Evolutionary conservation across 2,113 vertebrate genomes (phyloP).

Genomic region (Zonotrichia leucophrys): DNA sequence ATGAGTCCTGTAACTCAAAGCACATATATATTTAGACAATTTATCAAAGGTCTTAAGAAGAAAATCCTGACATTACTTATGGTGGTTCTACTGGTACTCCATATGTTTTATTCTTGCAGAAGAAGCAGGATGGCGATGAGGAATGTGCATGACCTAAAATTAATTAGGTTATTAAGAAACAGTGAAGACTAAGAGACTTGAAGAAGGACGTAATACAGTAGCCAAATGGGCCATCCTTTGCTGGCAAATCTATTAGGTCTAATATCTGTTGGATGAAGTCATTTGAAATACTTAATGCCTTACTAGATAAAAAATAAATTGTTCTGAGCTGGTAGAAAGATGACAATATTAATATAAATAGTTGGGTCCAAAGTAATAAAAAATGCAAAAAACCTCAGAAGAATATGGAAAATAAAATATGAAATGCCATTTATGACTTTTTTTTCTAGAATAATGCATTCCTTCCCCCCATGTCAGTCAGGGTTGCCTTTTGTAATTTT

Average conservation of each 20-base stretch:
- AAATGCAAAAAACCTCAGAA: neutral
- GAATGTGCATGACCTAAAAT: neutral
- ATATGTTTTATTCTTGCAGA: neutral
- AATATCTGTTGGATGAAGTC: neutral
- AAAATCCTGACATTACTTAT: conserved; percentile 35
- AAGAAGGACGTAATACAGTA: neutral
- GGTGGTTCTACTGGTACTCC: neutral
- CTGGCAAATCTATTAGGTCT: neutral
- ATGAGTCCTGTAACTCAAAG: conserved; percentile 51
- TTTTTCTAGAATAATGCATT: neutral
- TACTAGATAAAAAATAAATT: neutral
- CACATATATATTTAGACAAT: conserved; percentile 53
- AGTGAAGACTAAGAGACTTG: neutral
- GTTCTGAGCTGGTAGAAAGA: neutral
- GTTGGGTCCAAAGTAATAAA: neutral
- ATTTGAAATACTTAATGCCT: neutral
- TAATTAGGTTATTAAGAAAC: neutral
- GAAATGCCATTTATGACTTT: neutral
- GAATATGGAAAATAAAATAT: neutral
- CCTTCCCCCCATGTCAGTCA: neutral
- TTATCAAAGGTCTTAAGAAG: conserved; percentile 44
- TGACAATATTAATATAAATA: neutral
- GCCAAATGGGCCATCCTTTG: neutral
- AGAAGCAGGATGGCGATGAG: neutral
- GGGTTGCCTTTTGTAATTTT: neutral